Percentiles rank a stretch among this genome's conserved stretches.
phyloP scores from a whole-genome alignment of 2,888 invertebrate genomes.

The Diarsia rubi region DNA sequence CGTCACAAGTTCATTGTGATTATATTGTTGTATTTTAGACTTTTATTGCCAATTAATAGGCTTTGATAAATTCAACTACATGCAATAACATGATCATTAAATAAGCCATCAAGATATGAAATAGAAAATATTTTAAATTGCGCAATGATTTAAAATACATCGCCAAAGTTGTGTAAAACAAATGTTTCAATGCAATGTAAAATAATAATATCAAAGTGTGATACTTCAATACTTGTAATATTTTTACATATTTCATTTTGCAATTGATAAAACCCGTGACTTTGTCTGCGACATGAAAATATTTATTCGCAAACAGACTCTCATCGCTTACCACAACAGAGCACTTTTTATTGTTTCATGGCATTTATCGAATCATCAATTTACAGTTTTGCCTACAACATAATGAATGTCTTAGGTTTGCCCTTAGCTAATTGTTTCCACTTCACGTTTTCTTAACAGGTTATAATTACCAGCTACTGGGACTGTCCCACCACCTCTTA shows the following conservation, averaged over 20 bases:
- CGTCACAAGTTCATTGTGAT: conserved; percentile 59
- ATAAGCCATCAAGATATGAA: conserved; percentile 43
- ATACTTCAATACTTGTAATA: background rate
- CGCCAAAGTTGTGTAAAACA: background rate
- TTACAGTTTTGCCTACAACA: conserved; percentile 52
- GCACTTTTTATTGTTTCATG: conserved; percentile 26
- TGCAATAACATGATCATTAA: conserved; percentile 59
- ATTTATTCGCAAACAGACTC: conserved; percentile 13
- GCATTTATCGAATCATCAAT: conserved; percentile 44
- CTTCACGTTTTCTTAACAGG: conserved; percentile 57
- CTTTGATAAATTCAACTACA: conserved; percentile 54
- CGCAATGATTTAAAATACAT: conserved; percentile 34
- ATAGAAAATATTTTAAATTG: conserved; percentile 45
- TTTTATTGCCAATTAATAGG: conserved; percentile 57
- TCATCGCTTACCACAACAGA: conserved; percentile 1
- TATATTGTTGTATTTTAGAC: conserved; percentile 43
- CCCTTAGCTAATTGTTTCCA: conserved; percentile 63
- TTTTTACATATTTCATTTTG: background rate
- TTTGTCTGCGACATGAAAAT: conserved; percentile 4
- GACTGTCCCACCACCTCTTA: background rate
- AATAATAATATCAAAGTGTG: background rate
- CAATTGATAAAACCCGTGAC: background rate
- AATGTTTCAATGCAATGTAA: background rate
- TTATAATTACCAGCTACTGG: conserved; percentile 70
- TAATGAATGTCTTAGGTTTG: conserved; percentile 46